Conservation (phyloP, 2,797 vertebrate species). For the Pangasius macronema region DNA sequence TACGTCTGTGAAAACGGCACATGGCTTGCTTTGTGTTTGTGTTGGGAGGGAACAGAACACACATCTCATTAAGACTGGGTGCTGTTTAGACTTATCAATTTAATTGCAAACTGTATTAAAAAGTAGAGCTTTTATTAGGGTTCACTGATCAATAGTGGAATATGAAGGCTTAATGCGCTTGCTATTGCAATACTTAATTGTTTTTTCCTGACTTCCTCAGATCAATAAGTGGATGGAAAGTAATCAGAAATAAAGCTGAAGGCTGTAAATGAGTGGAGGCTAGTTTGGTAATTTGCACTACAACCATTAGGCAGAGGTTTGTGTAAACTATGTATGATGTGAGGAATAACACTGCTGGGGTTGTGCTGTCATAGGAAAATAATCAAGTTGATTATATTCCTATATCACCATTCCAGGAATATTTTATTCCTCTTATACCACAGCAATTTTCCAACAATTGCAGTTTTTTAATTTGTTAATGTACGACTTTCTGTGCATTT, state of each 20-base stretch:
- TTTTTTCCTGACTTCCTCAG: slow-evolving; percentile 38
- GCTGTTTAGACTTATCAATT: slow-evolving; percentile 57
- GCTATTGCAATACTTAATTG: slow-evolving; percentile 48
- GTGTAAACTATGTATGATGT: background rate
- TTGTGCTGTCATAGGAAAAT: background rate
- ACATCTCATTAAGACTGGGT: slow-evolving; percentile 54
- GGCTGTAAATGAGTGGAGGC: slow-evolving; percentile 32
- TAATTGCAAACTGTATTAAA: slow-evolving; percentile 58
- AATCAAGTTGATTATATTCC: background rate
- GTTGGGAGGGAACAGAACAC: slow-evolving; percentile 37
- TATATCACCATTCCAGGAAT: background rate
- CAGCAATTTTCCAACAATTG: background rate
- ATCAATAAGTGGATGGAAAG: slow-evolving; percentile 49
- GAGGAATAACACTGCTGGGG: background rate
- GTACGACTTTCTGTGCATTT: background rate
- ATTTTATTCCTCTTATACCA: background rate
- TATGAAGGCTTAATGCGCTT: slow-evolving; percentile 47
- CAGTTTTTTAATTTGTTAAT: background rate
- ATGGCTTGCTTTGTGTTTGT: slow-evolving; percentile 47
- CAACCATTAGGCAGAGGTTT: background rate
- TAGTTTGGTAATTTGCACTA: slow-evolving; percentile 18
- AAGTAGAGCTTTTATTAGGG: slow-evolving; percentile 37
- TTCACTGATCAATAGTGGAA: slow-evolving; percentile 52
- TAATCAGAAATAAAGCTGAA: slow-evolving; percentile 40
- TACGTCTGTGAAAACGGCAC: slow-evolving; percentile 48